A percentile compares a stretch with the other conserved stretches of the same genome.
Conservation (phyloP, 2,888 invertebrate genomes). For the Stenoptilia bipunctidactyla region DNA sequence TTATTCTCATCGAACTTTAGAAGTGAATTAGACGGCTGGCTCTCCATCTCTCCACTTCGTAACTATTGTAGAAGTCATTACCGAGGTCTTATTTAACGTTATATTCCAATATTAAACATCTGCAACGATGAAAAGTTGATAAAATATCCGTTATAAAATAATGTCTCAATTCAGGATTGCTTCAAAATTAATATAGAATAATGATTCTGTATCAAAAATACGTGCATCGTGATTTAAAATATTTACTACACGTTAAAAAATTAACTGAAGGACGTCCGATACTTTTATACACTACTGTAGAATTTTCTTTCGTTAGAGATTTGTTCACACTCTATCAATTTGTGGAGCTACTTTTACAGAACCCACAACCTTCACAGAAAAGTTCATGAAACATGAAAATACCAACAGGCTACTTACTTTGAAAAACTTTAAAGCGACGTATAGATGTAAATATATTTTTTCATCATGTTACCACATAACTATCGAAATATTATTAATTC, state of each 20-base stretch:
- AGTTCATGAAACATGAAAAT: constrained; percentile 52
- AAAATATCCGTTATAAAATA: not conserved
- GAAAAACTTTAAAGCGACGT: constrained; percentile 14
- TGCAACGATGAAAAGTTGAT: not conserved
- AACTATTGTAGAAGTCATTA: constrained; percentile 47
- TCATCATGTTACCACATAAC: constrained; percentile 26
- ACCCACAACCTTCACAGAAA: constrained; percentile 60
- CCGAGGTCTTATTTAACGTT: constrained; percentile 27
- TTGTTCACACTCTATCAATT: constrained; percentile 44
- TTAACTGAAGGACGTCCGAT: too few species aligned
- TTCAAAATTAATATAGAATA: not conserved
- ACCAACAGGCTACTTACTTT: constrained; percentile 6
- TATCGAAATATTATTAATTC: constrained; percentile 38
- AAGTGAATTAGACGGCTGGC: constrained; percentile 62
- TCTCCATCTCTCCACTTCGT: constrained; percentile 58
- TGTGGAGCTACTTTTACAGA: constrained; percentile 65
- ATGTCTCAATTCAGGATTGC: not conserved
- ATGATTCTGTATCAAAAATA: not conserved
- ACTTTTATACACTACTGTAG: too few species aligned
- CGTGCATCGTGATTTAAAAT: too few species aligned
- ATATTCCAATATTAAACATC: not conserved
- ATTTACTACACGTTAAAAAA: constrained; percentile 7
- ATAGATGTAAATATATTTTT: not conserved
- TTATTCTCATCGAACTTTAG: constrained; percentile 66
- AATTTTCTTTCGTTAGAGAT: constrained; percentile 33